A percentile compares a stretch with the other conserved stretches of the same genome.
Evolutionary conservation across 2,113 vertebrate species (phyloP).

Genomic region (Chaetodon auriga): DNA sequence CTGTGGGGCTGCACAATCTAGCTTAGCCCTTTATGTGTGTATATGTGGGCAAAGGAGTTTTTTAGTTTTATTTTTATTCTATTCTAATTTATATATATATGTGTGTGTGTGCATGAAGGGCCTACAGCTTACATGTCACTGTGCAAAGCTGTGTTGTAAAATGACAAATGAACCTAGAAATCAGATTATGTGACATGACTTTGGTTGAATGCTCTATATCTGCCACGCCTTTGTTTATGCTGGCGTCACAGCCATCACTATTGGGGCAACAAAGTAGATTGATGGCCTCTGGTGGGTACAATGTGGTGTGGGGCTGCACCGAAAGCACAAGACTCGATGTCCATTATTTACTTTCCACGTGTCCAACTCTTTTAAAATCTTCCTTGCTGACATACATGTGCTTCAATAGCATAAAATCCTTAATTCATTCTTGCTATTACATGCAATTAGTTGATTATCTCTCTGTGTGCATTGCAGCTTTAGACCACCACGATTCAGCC

Average conservation of each 20-base stretch:
- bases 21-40: not conserved
- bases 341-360: constrained; percentile 31
- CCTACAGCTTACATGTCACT: not conserved
- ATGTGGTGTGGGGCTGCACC: not conserved
- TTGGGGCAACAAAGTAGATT: constrained; percentile 20
- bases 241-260: constrained; percentile 34
- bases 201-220: not conserved
- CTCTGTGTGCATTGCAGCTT: not conserved
- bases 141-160: not conserved
- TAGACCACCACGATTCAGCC: not conserved
- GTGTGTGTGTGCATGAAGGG: not conserved
- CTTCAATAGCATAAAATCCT: not conserved
- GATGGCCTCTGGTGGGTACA: constrained; percentile 18
- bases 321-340: not conserved
- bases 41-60: no score
- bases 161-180: not conserved
- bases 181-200: not conserved
- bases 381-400: not conserved
- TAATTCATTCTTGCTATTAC: not conserved
- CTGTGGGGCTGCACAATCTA: not conserved
- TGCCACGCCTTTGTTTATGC: constrained; percentile 61
- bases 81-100: no score
- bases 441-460: not conserved
- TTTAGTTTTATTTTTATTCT: not conserved
- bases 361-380: constrained; percentile 21